Evolutionary conservation across 1,140 invertebrate genomes (phyloP).

Genomic region (honey bee (Apis mellifera)): DNA sequence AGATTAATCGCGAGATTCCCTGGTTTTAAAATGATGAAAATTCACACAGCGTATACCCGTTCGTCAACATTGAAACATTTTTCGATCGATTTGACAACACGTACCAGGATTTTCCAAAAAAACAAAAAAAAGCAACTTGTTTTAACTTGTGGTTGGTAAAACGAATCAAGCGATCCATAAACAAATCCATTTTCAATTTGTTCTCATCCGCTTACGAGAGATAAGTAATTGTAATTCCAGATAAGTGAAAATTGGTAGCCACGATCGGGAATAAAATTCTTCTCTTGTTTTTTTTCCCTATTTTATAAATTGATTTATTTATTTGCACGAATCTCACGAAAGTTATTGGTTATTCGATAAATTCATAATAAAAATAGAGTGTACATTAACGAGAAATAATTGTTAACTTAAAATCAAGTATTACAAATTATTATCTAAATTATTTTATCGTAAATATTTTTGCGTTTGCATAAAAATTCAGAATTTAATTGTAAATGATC

Average conservation of each 20-base stretch:
- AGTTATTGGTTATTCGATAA: too few species aligned
- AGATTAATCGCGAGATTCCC: not conserved
- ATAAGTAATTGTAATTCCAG: not conserved
- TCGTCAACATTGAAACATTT: constrained; percentile 1
- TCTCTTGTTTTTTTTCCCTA: not conserved
- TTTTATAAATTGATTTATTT: not conserved
- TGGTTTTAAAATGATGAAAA: not conserved
- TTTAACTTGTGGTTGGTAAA: constrained; percentile 7
- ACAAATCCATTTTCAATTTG: constrained; percentile 32
- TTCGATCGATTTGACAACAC: constrained; percentile 10
- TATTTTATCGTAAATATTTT: too few species aligned
- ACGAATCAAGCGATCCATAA: not conserved
- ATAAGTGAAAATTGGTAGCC: not conserved
- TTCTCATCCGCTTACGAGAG: not conserved
- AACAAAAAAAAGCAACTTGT: constrained; percentile 1
- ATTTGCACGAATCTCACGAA: too few species aligned
- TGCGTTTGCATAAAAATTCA: too few species aligned
- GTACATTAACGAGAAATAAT: too few species aligned
- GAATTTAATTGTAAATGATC: too few species aligned
- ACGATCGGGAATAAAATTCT: not conserved
- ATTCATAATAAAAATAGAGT: too few species aligned
- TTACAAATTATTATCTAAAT: too few species aligned
- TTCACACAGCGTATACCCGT: not conserved
- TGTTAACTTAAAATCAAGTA: too few species aligned
- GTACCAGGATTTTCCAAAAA: not conserved